These are phyloP conservation scores for Drosophila atripex DNA, from an alignment of 2,888 invertebrate genomes.

Conservation along the genomic window DNA sequence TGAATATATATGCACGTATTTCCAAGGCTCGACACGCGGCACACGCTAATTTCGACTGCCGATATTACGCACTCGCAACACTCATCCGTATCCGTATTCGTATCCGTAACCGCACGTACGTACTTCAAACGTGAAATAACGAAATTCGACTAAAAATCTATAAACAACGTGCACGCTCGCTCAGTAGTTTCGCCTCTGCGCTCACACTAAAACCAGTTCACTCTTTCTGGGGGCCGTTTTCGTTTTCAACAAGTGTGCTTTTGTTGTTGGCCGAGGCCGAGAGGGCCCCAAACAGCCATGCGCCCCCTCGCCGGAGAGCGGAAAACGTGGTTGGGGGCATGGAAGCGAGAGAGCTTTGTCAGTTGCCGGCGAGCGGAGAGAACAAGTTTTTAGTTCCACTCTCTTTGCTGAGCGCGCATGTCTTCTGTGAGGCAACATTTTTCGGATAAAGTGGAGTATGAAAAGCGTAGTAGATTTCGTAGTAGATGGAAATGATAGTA, in stretches of 20 bases:
- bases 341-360: slow-evolving; percentile 12
- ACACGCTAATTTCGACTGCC: slow-evolving; percentile 49
- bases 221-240: slow-evolving; percentile 65
- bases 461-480: slow-evolving; percentile 64
- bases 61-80: slow-evolving; percentile 60
- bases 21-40: slow-evolving; percentile 3
- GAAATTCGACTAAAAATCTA: slow-evolving; percentile 83
- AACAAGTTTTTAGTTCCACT: neutral
- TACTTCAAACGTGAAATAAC: slow-evolving; percentile 82
- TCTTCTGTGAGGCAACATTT: slow-evolving; percentile 45
- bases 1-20: neutral
- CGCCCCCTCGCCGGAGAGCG: slow-evolving; percentile 37
- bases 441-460: slow-evolving; percentile 17
- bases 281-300: slow-evolving; percentile 50
- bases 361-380: slow-evolving; percentile 8
- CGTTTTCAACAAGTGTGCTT: slow-evolving; percentile 80
- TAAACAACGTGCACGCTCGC: slow-evolving; percentile 74
- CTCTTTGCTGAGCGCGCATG: slow-evolving; percentile 74
- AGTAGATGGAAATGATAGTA: slow-evolving; percentile 43
- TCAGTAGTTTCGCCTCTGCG: slow-evolving; percentile 25
- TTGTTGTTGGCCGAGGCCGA: slow-evolving; percentile 71
- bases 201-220: slow-evolving; percentile 64
- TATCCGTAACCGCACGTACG: slow-evolving; percentile 45
- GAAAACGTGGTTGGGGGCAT: slow-evolving; percentile 11
- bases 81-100: slow-evolving; percentile 61